Conservation (phyloP, 2,797 vertebrate genomes). For the Clarias pachynema region DNA sequence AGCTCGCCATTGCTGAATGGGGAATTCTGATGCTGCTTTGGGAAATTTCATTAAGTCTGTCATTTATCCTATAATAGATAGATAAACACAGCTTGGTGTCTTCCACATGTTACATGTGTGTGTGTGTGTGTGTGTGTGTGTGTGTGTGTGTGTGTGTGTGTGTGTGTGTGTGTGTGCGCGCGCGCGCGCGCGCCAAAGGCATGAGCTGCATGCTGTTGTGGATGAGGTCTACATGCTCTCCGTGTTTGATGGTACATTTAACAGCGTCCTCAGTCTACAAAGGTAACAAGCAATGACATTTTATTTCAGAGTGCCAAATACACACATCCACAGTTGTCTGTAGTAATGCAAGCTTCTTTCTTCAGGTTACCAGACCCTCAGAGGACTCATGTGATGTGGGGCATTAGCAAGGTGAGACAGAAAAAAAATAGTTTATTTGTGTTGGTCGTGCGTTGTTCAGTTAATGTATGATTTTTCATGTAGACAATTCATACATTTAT, state of each 20-base stretch:
- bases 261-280: conserved; percentile 87
- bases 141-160: neutral
- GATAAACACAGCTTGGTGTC: conserved; percentile 11
- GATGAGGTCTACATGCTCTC: conserved; percentile 98
- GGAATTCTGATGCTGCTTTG: conserved; percentile 30
- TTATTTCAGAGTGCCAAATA: neutral
- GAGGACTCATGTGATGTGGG: conserved; percentile 96
- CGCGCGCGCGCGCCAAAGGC: conserved; percentile 67
- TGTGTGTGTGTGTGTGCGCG: neutral
- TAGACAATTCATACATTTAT: neutral
- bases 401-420: conserved; percentile 86
- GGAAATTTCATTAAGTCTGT: conserved; percentile 33
- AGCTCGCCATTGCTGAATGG: conserved; percentile 31
- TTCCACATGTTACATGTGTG: neutral
- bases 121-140: conserved; percentile 4
- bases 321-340: neutral
- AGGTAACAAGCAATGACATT: conserved; percentile 73
- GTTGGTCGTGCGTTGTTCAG: neutral
- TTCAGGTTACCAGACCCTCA: conserved; percentile 93
- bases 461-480: neutral
- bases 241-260: conserved; percentile 85
- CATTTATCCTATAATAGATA: conserved; percentile 32
- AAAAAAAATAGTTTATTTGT: neutral
- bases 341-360: conserved; percentile 42
- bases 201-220: conserved; percentile 88